Conservation (phyloP, 2,888 invertebrate genomes). For the Lutraria lutraria region DNA sequence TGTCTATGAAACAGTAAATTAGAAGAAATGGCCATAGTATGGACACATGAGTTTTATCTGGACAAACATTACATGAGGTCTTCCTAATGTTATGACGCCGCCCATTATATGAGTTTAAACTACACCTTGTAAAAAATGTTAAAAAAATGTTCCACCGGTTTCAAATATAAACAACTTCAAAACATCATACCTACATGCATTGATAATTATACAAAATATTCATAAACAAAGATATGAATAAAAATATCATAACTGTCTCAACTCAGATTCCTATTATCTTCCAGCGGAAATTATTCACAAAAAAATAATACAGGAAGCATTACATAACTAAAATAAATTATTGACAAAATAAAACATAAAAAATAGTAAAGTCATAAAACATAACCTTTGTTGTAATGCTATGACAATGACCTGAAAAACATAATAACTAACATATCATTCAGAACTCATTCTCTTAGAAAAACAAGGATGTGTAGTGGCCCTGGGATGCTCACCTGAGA, state of each 20-base stretch:
- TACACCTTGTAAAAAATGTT: neutral
- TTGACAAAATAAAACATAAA: too few species aligned
- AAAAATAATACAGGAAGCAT: too few species aligned
- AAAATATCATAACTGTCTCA: neutral
- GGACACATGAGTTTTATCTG: neutral
- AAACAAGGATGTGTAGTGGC: too few species aligned
- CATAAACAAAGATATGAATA: neutral
- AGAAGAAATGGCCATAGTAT: neutral
- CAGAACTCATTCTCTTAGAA: too few species aligned
- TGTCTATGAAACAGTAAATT: neutral
- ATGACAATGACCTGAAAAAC: too few species aligned
- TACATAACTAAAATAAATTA: too few species aligned
- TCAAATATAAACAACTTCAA: conserved; percentile 16
- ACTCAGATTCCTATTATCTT: too few species aligned
- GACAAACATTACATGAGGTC: neutral
- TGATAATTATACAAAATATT: neutral
- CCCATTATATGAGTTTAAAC: neutral
- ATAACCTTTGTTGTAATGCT: too few species aligned
- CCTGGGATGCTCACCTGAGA: too few species aligned
- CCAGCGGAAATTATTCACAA: too few species aligned
- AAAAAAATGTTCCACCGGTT: conserved; percentile 31
- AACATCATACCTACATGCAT: neutral
- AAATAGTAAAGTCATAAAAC: too few species aligned
- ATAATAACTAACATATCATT: too few species aligned
- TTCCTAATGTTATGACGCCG: neutral